Evolutionary conservation across 2,113 vertebrate genomes (phyloP).

Genomic region (Pelobates fuscus): DNA sequence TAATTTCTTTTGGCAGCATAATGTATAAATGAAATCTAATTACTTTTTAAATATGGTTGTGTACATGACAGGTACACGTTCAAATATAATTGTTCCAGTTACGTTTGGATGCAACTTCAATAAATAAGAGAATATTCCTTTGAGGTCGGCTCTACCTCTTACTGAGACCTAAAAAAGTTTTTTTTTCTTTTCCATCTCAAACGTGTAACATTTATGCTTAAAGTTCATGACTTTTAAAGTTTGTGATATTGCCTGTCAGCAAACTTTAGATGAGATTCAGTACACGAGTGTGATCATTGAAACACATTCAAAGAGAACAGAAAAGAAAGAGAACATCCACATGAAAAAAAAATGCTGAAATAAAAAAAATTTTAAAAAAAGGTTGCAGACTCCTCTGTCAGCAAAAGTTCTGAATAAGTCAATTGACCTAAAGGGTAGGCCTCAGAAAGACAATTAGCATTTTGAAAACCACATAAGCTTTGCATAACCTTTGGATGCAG

Average conservation of each 20-base stretch:
- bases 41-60: too few relatives aligned
- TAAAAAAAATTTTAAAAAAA: too few relatives aligned
- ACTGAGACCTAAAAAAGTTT: not conserved
- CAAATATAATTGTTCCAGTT: not conserved
- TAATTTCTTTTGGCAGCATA: too few relatives aligned
- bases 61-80: too few relatives aligned
- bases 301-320: not conserved
- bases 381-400: not conserved
- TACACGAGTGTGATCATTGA: not conserved
- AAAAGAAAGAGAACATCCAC: not conserved
- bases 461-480: not conserved
- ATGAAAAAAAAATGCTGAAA: too few relatives aligned
- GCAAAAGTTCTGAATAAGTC: not conserved
- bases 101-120: not conserved
- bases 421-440: not conserved
- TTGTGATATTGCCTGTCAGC: not conserved
- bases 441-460: not conserved
- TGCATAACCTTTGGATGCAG: too few relatives aligned
- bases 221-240: constrained; percentile 41
- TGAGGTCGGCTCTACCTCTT: not conserved
- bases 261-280: not conserved
- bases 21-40: too few relatives aligned
- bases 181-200: not conserved
- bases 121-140: constrained; percentile 3
- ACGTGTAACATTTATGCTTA: constrained; percentile 29